Evolutionary conservation across 2,888 invertebrate genomes (phyloP), one percentile per base, ranked within the genome.

Genomic region (Tenthredo notha): DNA sequence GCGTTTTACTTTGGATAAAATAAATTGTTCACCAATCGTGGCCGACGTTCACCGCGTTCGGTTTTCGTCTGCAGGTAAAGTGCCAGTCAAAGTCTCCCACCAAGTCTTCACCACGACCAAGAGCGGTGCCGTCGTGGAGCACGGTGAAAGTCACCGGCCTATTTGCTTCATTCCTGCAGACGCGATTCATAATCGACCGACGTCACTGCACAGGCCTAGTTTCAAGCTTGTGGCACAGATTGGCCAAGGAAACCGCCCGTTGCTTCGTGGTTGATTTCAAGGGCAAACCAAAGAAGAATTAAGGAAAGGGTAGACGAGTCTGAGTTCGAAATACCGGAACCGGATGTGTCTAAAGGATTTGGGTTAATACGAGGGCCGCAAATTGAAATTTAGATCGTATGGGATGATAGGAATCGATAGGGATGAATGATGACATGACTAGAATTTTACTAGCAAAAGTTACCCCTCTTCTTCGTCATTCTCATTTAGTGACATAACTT

Each of bases 61-160:
- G 84, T 86, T 85, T 84, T 85, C 86, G 83, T 83, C 83, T 83
- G 80, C 61, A 84, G 84, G 85, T 87, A 86, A 86, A 88, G 90
- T 87, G 89, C 50, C 58, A 80, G 80, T 40, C 61, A n/a, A 61
- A 83, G 43, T 43, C 67, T 61, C 83, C 83, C 86, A 58, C 85
- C 72, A 61, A 78, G 84, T 85, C 85, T 85, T 83, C 77, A 85
- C 85, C 87, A 50, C 87, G 84, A 87, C 86, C 85, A 85, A 86
- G 75, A 84, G 83, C 84, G 37, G 85, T 84, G 86, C 86, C 86
- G 87, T 86, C 87, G 86, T 80, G 58, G 83, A 83, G 47, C 88
- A 89, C 88, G 92, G 92, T 92, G 92, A 92, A 92, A 92, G 92
- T 92, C 92, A 90, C 91, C 92, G 92, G 92, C 92, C 92, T 92